Percentiles rank a stretch among this genome's conserved stretches.
phyloP scores from a whole-genome alignment of 2,888 invertebrate species.

The Mythimna impura region DNA sequence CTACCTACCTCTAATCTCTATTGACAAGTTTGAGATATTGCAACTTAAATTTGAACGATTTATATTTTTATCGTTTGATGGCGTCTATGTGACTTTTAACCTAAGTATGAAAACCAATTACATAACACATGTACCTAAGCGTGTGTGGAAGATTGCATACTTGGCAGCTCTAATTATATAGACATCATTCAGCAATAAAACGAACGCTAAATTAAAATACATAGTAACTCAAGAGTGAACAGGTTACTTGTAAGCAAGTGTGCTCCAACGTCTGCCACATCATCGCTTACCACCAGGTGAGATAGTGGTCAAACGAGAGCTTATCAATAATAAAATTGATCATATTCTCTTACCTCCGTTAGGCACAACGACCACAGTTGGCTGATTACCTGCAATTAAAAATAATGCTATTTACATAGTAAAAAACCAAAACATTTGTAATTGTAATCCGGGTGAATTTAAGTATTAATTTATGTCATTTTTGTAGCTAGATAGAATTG shows the following conservation, averaged over 20 bases:
- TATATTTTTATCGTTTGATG: no score
- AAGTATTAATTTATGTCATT: not conserved
- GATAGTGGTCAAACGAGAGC: no score
- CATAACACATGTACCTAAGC: no score
- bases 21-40: not conserved
- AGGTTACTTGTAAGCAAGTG: no score
- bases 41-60: not conserved
- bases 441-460: not conserved
- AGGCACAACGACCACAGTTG: slow-evolving; percentile 55
- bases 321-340: no score
- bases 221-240: no score
- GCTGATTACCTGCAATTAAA: slow-evolving; percentile 51
- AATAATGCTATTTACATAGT: slow-evolving; percentile 6
- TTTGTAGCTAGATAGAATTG: not conserved
- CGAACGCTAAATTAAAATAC: not conserved
- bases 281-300: not conserved
- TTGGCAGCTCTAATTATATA: not conserved
- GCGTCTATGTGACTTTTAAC: no score
- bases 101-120: no score
- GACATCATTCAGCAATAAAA: not conserved
- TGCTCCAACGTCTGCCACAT: not conserved
- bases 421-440: not conserved
- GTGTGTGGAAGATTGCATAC: not conserved
- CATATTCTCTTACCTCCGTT: slow-evolving; percentile 35
- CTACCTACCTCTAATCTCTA: not conserved